Evolutionary conservation across 2,888 invertebrate species (phyloP).

Genomic region (Tuberolachnus salignus): DNA sequence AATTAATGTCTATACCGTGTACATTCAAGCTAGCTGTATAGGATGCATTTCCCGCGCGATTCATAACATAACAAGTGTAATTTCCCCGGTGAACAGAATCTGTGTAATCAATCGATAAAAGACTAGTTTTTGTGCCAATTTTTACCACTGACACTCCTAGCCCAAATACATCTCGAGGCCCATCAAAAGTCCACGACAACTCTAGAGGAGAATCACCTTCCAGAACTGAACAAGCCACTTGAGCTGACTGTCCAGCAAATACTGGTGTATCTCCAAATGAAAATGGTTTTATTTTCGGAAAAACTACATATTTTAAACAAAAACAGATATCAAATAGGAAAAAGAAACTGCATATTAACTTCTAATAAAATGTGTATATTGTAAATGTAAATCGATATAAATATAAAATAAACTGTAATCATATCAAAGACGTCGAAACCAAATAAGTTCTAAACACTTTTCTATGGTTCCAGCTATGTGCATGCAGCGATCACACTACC

Average conservation of each 20-base stretch:
- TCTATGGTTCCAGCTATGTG: neutral
- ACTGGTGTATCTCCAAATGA: constrained; percentile 62
- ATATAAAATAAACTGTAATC: neutral
- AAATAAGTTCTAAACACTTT: neutral
- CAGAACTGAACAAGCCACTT: constrained; percentile 61
- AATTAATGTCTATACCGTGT: constrained; percentile 67
- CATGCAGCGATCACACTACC: neutral
- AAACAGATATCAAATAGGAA: constrained; percentile 2
- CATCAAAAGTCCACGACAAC: constrained; percentile 63
- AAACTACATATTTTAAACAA: constrained; percentile 60
- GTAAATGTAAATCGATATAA: neutral
- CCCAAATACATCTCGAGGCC: constrained; percentile 36
- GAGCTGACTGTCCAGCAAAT: constrained; percentile 62
- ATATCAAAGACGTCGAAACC: neutral
- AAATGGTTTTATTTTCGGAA: constrained; percentile 63
- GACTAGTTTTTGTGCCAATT: constrained; percentile 64
- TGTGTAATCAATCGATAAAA: constrained; percentile 73
- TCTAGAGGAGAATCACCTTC: constrained; percentile 64
- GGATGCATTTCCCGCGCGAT: constrained; percentile 73
- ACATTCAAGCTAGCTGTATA: constrained; percentile 75
- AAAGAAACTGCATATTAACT: constrained; percentile 4
- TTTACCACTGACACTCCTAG: constrained; percentile 45
- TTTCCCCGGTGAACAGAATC: constrained; percentile 75
- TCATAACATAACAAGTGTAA: constrained; percentile 77
- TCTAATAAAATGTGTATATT: neutral